phyloP scores from a whole-genome alignment of 2,888 invertebrate genomes.

The Metellina segmentata region DNA sequence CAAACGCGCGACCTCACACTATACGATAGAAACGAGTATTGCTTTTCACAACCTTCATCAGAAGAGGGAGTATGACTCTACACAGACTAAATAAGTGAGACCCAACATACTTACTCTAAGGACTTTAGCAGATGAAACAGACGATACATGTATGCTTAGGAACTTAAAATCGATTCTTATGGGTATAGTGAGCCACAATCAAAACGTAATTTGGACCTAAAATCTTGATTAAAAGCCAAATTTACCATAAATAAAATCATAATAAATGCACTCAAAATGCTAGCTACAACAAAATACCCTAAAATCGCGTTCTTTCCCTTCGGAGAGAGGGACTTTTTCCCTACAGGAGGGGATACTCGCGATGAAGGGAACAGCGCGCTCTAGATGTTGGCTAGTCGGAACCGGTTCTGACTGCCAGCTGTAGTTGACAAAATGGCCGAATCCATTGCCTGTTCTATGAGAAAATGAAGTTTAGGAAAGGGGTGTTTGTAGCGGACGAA shows the following conservation, averaged over 20 bases:
- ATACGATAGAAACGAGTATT: neutral
- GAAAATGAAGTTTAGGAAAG: slow-evolving; percentile 48
- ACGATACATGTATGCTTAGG: slow-evolving; percentile 66
- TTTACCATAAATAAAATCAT: slow-evolving; percentile 73
- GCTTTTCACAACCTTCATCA: slow-evolving; percentile 7
- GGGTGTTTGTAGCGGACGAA: slow-evolving; percentile 24
- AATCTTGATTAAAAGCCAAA: slow-evolving; percentile 64
- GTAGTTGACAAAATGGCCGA: slow-evolving; percentile 60
- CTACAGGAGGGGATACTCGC: slow-evolving; percentile 44
- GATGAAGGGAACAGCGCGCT: slow-evolving; percentile 46
- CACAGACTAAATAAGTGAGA: slow-evolving; percentile 14
- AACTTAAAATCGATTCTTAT: slow-evolving; percentile 46
- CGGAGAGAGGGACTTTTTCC: slow-evolving; percentile 56
- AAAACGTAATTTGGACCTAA: slow-evolving; percentile 61
- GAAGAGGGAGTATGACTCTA: slow-evolving; percentile 1
- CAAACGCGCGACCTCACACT: slow-evolving; percentile 30
- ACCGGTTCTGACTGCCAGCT: slow-evolving; percentile 74
- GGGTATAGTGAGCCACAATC: slow-evolving; percentile 48
- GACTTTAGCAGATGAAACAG: slow-evolving; percentile 74
- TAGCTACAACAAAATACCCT: slow-evolving; percentile 74
- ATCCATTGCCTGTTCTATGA: slow-evolving; percentile 28
- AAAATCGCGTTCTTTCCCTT: slow-evolving; percentile 70
- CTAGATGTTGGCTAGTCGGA: slow-evolving; percentile 68
- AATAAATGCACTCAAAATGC: slow-evolving; percentile 75
- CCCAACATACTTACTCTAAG: slow-evolving; percentile 70